Evolutionary conservation across 2,797 vertebrate species (phyloP).

Genomic region (Carcharodon carcharias): DNA sequence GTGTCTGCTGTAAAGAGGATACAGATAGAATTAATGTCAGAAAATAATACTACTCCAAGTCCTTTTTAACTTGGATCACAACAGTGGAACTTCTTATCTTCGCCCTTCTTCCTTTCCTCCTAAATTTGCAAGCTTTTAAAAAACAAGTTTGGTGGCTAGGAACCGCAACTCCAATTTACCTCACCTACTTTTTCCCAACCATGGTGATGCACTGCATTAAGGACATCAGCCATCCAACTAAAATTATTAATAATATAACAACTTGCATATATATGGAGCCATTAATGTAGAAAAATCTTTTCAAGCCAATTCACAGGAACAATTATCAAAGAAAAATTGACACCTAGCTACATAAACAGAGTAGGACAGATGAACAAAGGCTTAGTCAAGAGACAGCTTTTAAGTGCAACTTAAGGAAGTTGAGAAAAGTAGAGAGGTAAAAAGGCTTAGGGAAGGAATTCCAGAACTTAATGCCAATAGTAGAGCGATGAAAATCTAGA

Average conservation of each 20-base stretch:
- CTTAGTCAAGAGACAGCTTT: too few relatives aligned
- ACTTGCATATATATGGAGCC: neutral
- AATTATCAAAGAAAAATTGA: neutral
- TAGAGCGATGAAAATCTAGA: neutral
- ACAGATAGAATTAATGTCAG: neutral
- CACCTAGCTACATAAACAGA: neutral
- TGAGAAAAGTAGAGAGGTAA: neutral
- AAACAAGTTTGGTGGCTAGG: neutral
- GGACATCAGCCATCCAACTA: neutral
- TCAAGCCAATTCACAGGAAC: neutral
- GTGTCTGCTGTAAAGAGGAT: neutral
- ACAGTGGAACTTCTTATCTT: neutral
- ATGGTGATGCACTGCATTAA: neutral
- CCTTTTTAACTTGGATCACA: neutral
- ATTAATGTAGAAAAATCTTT: neutral
- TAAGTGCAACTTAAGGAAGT: too few relatives aligned
- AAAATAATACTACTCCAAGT: neutral
- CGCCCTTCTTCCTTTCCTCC: neutral
- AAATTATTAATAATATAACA: neutral
- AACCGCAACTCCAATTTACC: neutral
- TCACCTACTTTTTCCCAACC: neutral
- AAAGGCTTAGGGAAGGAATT: neutral
- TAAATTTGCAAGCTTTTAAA: neutral
- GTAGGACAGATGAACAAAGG: too few relatives aligned
- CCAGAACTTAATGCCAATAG: neutral